A percentile compares a stretch with the other conserved stretches of the same genome.
These are phyloP conservation scores for Synergus japonicus DNA, from an alignment of 2,888 invertebrate genomes.

Conservation along the genomic window DNA sequence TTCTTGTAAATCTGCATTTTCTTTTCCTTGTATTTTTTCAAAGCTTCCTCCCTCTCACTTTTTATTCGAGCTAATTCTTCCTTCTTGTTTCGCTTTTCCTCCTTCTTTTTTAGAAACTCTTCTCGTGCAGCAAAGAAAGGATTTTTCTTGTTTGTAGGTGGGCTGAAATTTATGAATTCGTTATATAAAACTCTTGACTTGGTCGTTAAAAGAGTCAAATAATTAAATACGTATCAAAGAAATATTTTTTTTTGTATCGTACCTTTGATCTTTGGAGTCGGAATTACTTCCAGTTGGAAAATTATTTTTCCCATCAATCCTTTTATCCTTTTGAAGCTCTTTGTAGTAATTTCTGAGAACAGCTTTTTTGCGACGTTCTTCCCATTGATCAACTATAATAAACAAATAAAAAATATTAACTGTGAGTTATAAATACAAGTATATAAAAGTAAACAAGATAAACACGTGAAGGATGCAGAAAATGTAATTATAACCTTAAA, in stretches of 20 bases:
- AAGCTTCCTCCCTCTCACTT: conserved; percentile 82
- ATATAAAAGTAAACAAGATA: background rate
- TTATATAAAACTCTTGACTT: too few species aligned
- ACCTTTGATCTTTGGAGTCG: conserved; percentile 53
- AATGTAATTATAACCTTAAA: conserved; percentile 40
- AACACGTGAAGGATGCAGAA: background rate
- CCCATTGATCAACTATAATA: conserved; percentile 81
- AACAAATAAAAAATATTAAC: background rate
- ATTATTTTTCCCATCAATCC: background rate
- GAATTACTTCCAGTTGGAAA: conserved; percentile 8
- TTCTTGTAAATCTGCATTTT: conserved; percentile 85
- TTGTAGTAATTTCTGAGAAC: conserved; percentile 27
- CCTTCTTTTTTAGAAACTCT: conserved; percentile 79
- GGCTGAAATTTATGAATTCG: conserved; percentile 46
- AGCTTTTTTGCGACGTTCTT: conserved; percentile 81
- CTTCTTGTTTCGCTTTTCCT: conserved; percentile 79
- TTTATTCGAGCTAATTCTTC: conserved; percentile 79
- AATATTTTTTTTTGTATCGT: conserved; percentile 14
- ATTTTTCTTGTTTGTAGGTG: conserved; percentile 63
- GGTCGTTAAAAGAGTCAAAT: background rate
- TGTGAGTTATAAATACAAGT: too few species aligned
- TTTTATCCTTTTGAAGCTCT: conserved; percentile 27
- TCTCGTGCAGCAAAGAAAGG: conserved; percentile 80
- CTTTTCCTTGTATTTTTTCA: conserved; percentile 84
- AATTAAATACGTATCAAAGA: background rate